Conservation (phyloP, 2,888 invertebrate genomes). For the Acronicta alni region DNA sequence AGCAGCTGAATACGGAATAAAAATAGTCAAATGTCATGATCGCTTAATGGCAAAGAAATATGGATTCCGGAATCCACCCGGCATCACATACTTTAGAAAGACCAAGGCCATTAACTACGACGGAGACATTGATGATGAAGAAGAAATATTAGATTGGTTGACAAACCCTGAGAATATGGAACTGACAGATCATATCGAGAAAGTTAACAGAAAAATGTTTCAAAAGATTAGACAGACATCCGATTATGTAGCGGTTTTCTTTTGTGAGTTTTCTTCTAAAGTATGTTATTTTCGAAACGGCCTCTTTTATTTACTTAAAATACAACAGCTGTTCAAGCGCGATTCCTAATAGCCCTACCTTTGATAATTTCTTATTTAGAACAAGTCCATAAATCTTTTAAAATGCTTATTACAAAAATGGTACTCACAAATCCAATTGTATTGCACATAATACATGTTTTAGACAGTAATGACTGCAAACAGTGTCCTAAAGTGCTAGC, state of each 20-base stretch:
- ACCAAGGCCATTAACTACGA: conserved; percentile 97
- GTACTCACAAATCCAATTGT: conserved; percentile 72
- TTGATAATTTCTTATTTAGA: no score
- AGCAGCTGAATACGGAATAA: conserved; percentile 96
- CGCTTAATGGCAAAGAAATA: conserved; percentile 97
- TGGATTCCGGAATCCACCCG: conserved; percentile 96
- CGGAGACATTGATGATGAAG: conserved; percentile 97
- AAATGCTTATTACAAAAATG: conserved; percentile 25
- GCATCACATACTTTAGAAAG: conserved; percentile 97
- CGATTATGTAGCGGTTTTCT: conserved; percentile 97
- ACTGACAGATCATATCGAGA: conserved; percentile 96
- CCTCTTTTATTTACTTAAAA: no score
- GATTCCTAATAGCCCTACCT: background rate
- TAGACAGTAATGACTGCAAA: conserved; percentile 98
- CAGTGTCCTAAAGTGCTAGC: conserved; percentile 96
- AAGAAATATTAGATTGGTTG: conserved; percentile 97
- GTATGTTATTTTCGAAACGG: background rate
- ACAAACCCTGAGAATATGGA: conserved; percentile 98
- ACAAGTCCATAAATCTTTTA: conserved; percentile 20
- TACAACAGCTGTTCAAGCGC: no score
- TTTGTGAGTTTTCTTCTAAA: conserved; percentile 93
- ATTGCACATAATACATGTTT: conserved; percentile 88
- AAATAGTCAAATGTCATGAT: conserved; percentile 96
- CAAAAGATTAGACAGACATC: conserved; percentile 96
- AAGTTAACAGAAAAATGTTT: conserved; percentile 97